phyloP scores from a whole-genome alignment of 2,113 vertebrate genomes.

The Eretmochelys imbricata region DNA sequence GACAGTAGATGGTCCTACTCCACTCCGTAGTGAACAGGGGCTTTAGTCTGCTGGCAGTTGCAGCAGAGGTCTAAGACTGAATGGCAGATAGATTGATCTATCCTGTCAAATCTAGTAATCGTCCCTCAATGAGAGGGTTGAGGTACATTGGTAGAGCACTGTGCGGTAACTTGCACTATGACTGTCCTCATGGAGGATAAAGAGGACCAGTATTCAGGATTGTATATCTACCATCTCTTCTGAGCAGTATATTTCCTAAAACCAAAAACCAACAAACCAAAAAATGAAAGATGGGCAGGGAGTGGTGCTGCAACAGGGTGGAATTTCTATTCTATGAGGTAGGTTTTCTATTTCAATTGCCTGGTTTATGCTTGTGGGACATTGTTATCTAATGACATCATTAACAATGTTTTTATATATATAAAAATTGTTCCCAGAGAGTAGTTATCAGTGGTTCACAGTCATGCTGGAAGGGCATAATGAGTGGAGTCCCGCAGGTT shows the following conservation, averaged over 20 bases:
- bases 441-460: too few relatives aligned
- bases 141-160: neutral
- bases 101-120: neutral
- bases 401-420: neutral
- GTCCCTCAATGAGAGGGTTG: neutral
- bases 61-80: neutral
- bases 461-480: too few relatives aligned
- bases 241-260: neutral
- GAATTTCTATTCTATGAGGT: neutral
- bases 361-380: neutral
- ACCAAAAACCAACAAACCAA: neutral
- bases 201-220: neutral
- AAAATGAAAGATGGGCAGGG: too few relatives aligned
- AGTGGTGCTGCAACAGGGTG: neutral
- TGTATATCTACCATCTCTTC: neutral
- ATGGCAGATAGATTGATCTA: neutral
- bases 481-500: too few relatives aligned
- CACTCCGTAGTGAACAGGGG: neutral
- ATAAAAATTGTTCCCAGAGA: neutral
- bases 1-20: neutral
- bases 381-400: conserved; percentile 9
- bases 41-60: neutral
- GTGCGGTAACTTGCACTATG: neutral
- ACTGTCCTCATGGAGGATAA: neutral
- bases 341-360: neutral